Evolutionary conservation across 2,113 vertebrate species (phyloP).

Genomic region (Pao palembangensis): DNA sequence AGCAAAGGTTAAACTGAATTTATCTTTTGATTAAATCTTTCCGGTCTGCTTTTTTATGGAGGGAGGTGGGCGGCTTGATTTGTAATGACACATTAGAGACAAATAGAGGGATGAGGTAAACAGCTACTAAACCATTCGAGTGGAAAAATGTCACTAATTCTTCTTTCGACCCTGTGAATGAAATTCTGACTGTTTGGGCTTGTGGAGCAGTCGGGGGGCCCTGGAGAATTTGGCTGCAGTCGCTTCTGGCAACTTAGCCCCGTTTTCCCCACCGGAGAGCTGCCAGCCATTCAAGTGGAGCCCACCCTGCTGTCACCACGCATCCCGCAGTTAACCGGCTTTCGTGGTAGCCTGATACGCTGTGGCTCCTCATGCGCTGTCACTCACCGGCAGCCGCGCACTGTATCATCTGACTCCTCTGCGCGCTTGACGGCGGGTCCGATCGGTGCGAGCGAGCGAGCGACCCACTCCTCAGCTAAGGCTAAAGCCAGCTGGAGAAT

Average conservation of each 20-base stretch:
- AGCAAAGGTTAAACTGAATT: too few species aligned
- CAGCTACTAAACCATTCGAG: too few species aligned
- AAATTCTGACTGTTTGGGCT: slow-evolving; percentile 19
- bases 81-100: too few species aligned
- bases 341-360: slow-evolving; percentile 35
- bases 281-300: slow-evolving; percentile 36
- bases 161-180: neutral
- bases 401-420: slow-evolving; percentile 54
- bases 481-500: too few species aligned
- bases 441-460: too few species aligned
- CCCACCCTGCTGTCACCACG: slow-evolving; percentile 26
- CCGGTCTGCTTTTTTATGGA: neutral
- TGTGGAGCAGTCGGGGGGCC: slow-evolving; percentile 25
- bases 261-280: slow-evolving; percentile 25
- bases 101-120: too few species aligned
- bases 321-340: slow-evolving; percentile 40
- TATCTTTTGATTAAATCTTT: too few species aligned
- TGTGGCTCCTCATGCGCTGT: slow-evolving; percentile 30
- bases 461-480: too few species aligned
- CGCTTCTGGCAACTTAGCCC: slow-evolving; percentile 26
- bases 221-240: slow-evolving; percentile 39
- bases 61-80: neutral
- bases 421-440: slow-evolving; percentile 23
- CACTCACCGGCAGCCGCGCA: slow-evolving; percentile 32
- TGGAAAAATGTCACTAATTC: too few species aligned